phyloP scores from a whole-genome alignment of 2,797 vertebrate species.

The Melanotaenia pygmaea region DNA sequence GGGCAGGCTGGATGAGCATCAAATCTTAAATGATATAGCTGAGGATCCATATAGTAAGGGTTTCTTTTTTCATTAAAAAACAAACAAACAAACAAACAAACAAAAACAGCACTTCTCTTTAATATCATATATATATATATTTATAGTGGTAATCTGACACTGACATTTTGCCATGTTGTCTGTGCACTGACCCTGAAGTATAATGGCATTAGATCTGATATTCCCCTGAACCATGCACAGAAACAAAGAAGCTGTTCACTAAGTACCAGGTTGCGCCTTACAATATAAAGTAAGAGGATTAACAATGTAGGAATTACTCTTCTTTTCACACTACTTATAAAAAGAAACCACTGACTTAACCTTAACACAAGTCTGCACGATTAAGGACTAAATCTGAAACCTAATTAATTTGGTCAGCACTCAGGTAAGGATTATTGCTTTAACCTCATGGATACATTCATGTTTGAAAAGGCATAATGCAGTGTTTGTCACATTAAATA shows the following conservation, averaged over 20 bases:
- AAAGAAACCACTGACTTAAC: conserved; percentile 24
- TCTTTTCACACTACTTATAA: conserved; percentile 56
- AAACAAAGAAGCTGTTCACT: conserved; percentile 38
- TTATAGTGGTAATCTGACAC: neutral
- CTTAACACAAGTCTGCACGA: neutral
- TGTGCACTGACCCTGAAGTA: conserved; percentile 53
- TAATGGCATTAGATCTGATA: conserved; percentile 59
- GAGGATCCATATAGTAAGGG: too few relatives aligned
- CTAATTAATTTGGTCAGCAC: neutral
- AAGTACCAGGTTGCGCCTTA: conserved; percentile 66
- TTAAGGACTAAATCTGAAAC: neutral
- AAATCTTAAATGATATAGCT: too few relatives aligned
- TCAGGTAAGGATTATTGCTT: neutral
- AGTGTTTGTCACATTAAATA: neutral
- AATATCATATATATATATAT: too few relatives aligned
- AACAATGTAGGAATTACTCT: conserved; percentile 42
- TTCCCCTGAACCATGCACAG: conserved; percentile 50
- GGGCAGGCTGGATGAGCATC: too few relatives aligned
- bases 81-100: too few relatives aligned
- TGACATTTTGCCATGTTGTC: conserved; percentile 35
- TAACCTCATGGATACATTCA: neutral
- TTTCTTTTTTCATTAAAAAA: too few relatives aligned
- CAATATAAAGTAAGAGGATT: conserved; percentile 71
- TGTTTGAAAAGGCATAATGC: neutral
- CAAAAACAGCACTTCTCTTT: too few relatives aligned